phyloP scores from a whole-genome alignment of 2,888 invertebrate genomes.

The Cryptocephalus primarius region DNA sequence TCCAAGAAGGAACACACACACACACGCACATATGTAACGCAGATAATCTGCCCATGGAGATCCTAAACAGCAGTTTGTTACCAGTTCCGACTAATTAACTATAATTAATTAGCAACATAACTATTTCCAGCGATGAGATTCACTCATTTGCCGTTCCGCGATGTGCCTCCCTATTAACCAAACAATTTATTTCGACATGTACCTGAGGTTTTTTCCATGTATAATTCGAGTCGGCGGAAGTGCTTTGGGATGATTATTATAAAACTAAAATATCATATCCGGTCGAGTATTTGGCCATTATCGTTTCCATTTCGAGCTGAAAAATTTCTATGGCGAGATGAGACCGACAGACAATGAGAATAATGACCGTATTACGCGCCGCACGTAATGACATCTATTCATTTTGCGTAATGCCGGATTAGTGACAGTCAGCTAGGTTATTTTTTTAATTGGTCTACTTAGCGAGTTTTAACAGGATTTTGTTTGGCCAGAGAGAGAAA shows the following conservation, averaged over 20 bases:
- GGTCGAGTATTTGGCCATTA: constrained; percentile 14
- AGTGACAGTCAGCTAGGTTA: constrained; percentile 2
- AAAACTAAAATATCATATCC: constrained; percentile 27
- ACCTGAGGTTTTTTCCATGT: constrained; percentile 3
- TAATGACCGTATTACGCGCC: too few species aligned
- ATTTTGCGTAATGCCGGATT: constrained; percentile 4
- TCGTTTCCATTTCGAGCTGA: constrained; percentile 8
- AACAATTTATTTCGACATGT: constrained; percentile 9
- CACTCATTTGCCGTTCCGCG: constrained; percentile 9
- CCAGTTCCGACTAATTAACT: too few species aligned
- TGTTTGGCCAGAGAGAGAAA: neutral
- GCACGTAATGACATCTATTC: too few species aligned
- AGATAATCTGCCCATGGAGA: too few species aligned
- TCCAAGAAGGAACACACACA: too few species aligned
- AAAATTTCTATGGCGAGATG: too few species aligned
- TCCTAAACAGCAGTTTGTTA: too few species aligned
- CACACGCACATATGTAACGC: too few species aligned
- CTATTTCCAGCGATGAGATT: neutral
- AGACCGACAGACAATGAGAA: too few species aligned
- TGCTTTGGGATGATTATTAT: constrained; percentile 16
- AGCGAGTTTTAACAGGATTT: neutral
- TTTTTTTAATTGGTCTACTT: neutral
- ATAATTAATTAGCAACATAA: too few species aligned
- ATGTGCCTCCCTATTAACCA: constrained; percentile 9
- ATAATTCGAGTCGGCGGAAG: constrained; percentile 14